Base-by-base conservation (phyloP, 2,797 vertebrate species). In the Etheostoma nigrum region DNA sequence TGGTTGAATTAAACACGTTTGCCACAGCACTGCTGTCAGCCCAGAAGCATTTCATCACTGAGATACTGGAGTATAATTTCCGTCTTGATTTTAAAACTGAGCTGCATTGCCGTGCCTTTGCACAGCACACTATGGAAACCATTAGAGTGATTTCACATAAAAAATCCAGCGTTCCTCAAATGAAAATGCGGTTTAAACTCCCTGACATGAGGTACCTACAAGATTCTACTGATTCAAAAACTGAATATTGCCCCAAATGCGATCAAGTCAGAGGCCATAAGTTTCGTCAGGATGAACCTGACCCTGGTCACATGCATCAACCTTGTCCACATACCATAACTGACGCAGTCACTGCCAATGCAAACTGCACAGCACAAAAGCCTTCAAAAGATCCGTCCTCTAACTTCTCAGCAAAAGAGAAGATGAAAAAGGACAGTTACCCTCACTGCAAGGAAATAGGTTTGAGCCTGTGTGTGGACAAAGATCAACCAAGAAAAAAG, bases 21-120 rank as follows among this genome's bases (percentile, higher is more conserved):
- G 76, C 70, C 0, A 18, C 9, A 45, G 60, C 15, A 14, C 16
- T 87, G 16, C 3, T 16, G 1, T 68, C 67, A 12, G 55, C 79
- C 14, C 53, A 21, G 4, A 72, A 48, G 19, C 0, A 77, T 33
- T 87, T 84, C 30, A 48, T 82, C 6, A 75, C 70, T 14, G 82
- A 84, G 16, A 67, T 84, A 53, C 40, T 87, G 33, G 76, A 82
- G 54, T 76, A 75, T 44, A 87, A 87, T 57, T 80, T 87, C 6
- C 0, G 60, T 67, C 74, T 87, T 8, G 3, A 68, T 52, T 73
- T 87, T 2, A 54, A 76, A 1, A 72, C 45, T 61, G 67, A 85
- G 33, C 55, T 67, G n/a, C 6, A 6, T 42, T 48, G 49, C 15
- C 18, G 1, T 47, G 36, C 10, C 42, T 87, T 78, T 23, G 27